These are phyloP conservation scores for Microchirus variegatus DNA, from an alignment of 2,797 vertebrate species.

Conservation along the genomic window DNA sequence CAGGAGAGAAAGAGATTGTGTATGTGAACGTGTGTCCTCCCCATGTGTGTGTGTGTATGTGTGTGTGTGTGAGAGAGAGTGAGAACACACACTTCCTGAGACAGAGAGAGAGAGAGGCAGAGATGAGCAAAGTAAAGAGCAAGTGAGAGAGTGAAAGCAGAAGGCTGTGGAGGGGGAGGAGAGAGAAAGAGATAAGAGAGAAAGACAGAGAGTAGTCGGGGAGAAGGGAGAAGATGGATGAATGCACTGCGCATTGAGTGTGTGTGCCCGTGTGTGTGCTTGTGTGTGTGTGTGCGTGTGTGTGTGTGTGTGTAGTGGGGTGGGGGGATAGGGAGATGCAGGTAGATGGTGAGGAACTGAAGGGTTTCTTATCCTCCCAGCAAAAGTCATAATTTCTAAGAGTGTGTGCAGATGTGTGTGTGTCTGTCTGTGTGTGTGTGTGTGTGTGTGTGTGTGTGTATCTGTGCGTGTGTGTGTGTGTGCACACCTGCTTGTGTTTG, in stretches of 20 bases:
- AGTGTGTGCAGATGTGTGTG: conserved; percentile 62
- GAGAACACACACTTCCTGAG: conserved; percentile 71
- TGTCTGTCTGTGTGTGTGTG: conserved; percentile 38
- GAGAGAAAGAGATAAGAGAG: conserved; percentile 71
- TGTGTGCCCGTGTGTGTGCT: conserved; percentile 54
- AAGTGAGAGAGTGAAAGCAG: conserved; percentile 68
- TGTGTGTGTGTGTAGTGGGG: conserved; percentile 26
- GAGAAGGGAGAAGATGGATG: conserved; percentile 72
- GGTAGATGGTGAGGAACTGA: conserved; percentile 69
- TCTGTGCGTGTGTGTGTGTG: conserved; percentile 35
- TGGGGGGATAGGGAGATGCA: conserved; percentile 56
- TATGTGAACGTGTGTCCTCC: neutral
- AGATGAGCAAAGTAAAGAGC: conserved; percentile 62
- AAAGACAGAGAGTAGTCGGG: conserved; percentile 74
- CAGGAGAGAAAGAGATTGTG: conserved; percentile 72
- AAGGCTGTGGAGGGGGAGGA: conserved; percentile 71
- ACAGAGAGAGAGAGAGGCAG: conserved; percentile 64
- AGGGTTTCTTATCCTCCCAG: conserved; percentile 71
- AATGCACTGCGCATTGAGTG: conserved; percentile 64
- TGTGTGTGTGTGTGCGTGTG: conserved; percentile 34
- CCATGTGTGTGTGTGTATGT: conserved; percentile 16
- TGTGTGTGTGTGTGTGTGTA: conserved; percentile 57
- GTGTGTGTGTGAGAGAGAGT: conserved; percentile 39
- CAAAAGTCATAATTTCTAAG: conserved; percentile 73
- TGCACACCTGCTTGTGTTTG: conserved; percentile 45